These are phyloP conservation scores for Rhinoraja longicauda DNA, from an alignment of 2,797 vertebrate species.

Conservation along the genomic window DNA sequence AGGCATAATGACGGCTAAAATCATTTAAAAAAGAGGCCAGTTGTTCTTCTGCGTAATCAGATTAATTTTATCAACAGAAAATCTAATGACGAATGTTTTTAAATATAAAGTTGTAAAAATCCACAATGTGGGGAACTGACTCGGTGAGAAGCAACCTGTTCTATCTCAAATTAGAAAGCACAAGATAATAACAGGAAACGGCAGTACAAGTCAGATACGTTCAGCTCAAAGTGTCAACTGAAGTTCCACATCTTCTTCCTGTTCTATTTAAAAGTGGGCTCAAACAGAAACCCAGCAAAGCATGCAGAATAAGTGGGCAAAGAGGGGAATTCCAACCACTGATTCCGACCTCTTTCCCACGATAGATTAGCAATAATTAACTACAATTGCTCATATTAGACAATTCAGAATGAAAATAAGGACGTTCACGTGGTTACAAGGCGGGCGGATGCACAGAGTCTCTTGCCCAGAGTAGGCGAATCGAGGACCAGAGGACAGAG, in stretches of 20 bases:
- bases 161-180: neutral
- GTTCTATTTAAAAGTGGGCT: slow-evolving; percentile 28
- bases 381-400: slow-evolving; percentile 5
- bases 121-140: neutral
- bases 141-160: no score
- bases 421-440: neutral
- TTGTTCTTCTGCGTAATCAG: no score
- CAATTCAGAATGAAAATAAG: neutral
- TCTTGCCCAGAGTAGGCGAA: no score
- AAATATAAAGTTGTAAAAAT: no score
- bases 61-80: neutral
- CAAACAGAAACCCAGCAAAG: slow-evolving; percentile 1
- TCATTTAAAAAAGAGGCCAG: neutral
- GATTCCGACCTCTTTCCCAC: neutral
- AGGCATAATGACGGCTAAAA: neutral
- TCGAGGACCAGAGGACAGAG: no score
- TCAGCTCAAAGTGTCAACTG: neutral
- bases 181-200: slow-evolving; percentile 15
- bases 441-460: no score
- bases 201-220: neutral
- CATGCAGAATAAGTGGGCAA: neutral
- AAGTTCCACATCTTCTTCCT: slow-evolving; percentile 21
- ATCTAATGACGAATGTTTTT: no score
- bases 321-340: neutral
- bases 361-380: neutral